phyloP scores from a whole-genome alignment of 2,113 vertebrate genomes.

The Turnix velox region DNA sequence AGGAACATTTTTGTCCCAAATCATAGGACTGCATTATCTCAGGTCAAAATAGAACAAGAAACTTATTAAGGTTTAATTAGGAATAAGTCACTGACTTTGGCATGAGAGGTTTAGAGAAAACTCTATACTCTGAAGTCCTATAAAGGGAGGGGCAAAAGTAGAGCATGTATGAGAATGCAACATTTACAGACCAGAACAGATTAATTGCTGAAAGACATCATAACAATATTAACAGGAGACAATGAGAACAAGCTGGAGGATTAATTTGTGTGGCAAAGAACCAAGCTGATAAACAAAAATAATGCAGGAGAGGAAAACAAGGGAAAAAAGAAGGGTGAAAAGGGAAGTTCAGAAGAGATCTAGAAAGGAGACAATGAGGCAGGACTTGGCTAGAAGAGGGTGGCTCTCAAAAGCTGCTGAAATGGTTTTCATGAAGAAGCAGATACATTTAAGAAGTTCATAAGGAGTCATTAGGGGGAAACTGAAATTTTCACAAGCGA shows the following conservation, averaged over 20 bases:
- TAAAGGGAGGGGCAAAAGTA: not conserved
- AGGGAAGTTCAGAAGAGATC: not conserved
- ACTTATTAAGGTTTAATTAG: not conserved
- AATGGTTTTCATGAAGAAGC: not conserved
- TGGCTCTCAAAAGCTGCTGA: not conserved
- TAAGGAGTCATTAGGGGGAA: not conserved
- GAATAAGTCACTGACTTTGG: not conserved
- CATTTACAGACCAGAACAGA: constrained; percentile 13
- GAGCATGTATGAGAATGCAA: not conserved
- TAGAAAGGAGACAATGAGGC: not conserved
- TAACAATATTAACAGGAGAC: constrained; percentile 11
- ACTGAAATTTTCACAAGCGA: not conserved
- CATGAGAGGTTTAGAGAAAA: not conserved
- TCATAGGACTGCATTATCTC: not conserved
- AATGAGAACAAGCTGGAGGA: not conserved
- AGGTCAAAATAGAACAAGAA: constrained; percentile 28
- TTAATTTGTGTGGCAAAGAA: not conserved
- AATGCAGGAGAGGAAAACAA: not conserved
- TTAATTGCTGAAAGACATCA: not conserved
- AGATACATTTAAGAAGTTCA: not conserved
- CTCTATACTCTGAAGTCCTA: not conserved
- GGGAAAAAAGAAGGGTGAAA: not conserved
- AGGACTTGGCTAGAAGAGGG: not conserved
- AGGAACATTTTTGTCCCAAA: not conserved
- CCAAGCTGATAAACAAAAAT: not conserved